These are phyloP conservation scores for Hylyphantes graminicola DNA, from an alignment of 1,140 invertebrate species.

Conservation along the genomic window DNA sequence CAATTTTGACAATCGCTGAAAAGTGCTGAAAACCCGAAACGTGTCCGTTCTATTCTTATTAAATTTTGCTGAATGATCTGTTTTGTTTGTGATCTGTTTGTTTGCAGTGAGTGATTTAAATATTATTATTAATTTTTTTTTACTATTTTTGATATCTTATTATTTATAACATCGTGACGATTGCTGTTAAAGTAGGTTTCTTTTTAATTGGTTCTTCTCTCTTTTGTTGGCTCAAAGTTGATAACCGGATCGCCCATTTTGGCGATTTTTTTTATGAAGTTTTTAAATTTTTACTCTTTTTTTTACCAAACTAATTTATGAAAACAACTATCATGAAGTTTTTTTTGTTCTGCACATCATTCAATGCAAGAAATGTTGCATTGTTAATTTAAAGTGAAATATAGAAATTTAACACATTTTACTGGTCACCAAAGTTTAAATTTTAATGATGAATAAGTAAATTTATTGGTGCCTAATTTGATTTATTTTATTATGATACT, in stretches of 20 bases:
- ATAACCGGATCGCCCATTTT: too few species aligned
- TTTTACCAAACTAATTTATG: too few species aligned
- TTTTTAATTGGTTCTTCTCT: too few species aligned
- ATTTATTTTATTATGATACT: neutral
- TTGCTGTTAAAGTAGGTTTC: too few species aligned
- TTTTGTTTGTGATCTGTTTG: neutral
- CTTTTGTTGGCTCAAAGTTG: too few species aligned
- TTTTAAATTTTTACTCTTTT: too few species aligned
- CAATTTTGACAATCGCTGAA: too few species aligned
- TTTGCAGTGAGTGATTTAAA: neutral
- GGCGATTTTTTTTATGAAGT: too few species aligned
- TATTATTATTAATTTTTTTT: neutral
- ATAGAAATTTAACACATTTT: neutral
- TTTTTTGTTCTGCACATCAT: too few species aligned
- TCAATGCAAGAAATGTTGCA: neutral
- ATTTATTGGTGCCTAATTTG: neutral
- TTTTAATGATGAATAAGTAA: neutral
- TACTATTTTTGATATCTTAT: neutral
- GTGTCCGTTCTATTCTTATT: neutral
- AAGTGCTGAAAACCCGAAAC: neutral
- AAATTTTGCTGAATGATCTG: neutral
- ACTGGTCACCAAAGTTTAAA: neutral
- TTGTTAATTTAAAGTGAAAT: neutral
- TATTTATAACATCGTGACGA: too few species aligned
- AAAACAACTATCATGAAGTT: too few species aligned